phyloP scores from a whole-genome alignment of 2,888 invertebrate species.

The Lapara coniferarum region DNA sequence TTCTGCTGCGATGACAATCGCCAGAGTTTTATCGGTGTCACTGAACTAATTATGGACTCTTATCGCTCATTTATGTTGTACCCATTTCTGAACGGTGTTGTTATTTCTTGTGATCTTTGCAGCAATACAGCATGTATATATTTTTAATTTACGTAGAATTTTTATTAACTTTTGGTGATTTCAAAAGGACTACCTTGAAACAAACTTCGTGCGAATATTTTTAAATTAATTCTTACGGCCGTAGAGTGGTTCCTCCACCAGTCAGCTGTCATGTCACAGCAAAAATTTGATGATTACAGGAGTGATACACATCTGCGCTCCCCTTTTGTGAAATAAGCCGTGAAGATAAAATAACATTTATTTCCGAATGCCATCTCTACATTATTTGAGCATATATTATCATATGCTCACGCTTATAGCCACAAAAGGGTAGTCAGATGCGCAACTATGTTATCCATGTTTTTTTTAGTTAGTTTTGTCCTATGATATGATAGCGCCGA shows the following conservation, averaged over 20 bases:
- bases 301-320: constrained; percentile 11
- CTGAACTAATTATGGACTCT: constrained; percentile 45
- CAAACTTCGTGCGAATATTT: neutral
- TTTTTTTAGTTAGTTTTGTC: no score
- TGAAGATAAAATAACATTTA: constrained; percentile 4
- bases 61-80: constrained; percentile 26
- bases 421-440: no score
- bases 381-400: neutral
- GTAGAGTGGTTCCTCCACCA: neutral
- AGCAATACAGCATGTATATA: neutral
- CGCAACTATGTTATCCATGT: no score
- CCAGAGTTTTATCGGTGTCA: constrained; percentile 40
- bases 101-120: neutral
- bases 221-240: neutral
- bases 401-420: no score
- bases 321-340: constrained; percentile 15
- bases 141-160: neutral
- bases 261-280: constrained; percentile 1
- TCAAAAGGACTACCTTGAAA: neutral
- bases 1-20: constrained; percentile 35
- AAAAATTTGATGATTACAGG: constrained; percentile 13
- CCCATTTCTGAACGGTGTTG: neutral
- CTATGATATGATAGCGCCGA: no score
- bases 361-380: neutral
- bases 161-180: neutral